Base-by-base conservation (phyloP, 2,888 invertebrate genomes). In the Campoletis raptor region DNA sequence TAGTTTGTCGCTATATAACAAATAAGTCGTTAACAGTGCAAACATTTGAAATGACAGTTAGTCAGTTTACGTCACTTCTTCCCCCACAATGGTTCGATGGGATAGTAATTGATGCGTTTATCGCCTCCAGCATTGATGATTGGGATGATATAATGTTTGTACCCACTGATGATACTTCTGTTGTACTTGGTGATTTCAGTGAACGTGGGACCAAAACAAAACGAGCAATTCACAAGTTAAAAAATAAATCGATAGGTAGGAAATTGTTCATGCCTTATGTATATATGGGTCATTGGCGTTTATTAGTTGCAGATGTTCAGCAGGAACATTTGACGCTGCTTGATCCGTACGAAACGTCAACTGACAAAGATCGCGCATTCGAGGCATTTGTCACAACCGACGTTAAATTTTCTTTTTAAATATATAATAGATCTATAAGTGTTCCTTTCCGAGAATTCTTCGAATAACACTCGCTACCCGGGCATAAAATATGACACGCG, bases 311-410 rank as follows among this genome's bases (percentile, higher is more conserved):
- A 48, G 66, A 78, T 21, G 61, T 81, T 18, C 24, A 79, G 30
- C n/a, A 74, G 72, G 48, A 79, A 73, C 18, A 24, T 54, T n/a
- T 85, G 37, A 52, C 36, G 9, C 6, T 54, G 40, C n/a, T 84
- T 18, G 85, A 87, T 81, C 84, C 87, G 30, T 85, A 78, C 18
- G 45, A 52, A 61, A 4, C 36, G 9, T 24, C 54, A n/a, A 73
- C 36, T 3, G 85, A 85, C 57, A 48, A 74, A 8, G 64, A 67
- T 48, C 77, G 85, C 82, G 82, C 70, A 5, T 48, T 57, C 2
- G 21, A 48, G 67, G 84, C 54, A 45, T 87, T 87, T 15, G 70
- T n/a, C n/a, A n/a, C n/a, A n/a, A n/a, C n/a, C n/a, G n/a, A n/a
- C n/a, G n/a, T n/a, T n/a, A n/a, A n/a, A n/a, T n/a, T n/a, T n/a